Evolutionary conservation across 2,113 vertebrate genomes (phyloP).

Genomic region (Azemiops feae): DNA sequence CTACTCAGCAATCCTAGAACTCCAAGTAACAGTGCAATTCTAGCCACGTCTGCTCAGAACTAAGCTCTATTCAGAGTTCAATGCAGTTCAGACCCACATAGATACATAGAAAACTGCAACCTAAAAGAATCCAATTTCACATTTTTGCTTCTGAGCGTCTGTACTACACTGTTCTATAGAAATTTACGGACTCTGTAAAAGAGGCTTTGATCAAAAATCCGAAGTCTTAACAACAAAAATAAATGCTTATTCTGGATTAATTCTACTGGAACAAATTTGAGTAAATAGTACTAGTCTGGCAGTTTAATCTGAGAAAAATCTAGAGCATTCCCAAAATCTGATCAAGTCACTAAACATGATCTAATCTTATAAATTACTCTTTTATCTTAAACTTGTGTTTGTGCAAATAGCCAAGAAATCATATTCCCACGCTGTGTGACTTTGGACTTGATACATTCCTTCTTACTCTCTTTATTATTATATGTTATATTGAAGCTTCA

Average conservation of each 20-base stretch:
- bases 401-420: neutral
- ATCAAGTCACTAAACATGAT: neutral
- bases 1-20: neutral
- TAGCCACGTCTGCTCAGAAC: neutral
- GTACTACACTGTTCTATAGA: neutral
- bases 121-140: neutral
- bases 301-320: neutral
- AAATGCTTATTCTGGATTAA: neutral
- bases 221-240: neutral
- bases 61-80: neutral
- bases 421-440: slow-evolving; percentile 13
- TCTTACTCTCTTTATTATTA: slow-evolving; percentile 27
- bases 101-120: neutral
- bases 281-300: neutral
- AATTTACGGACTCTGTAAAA: neutral
- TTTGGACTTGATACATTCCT: neutral
- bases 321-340: neutral
- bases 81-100: neutral
- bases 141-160: neutral
- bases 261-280: neutral
- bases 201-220: neutral
- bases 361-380: neutral
- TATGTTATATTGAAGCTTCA: slow-evolving; percentile 43
- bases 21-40: neutral
- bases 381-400: neutral